Percentiles rank a stretch among this genome's conserved stretches.
phyloP scores from a whole-genome alignment of 2,888 invertebrate species.

The Leucania comma region DNA sequence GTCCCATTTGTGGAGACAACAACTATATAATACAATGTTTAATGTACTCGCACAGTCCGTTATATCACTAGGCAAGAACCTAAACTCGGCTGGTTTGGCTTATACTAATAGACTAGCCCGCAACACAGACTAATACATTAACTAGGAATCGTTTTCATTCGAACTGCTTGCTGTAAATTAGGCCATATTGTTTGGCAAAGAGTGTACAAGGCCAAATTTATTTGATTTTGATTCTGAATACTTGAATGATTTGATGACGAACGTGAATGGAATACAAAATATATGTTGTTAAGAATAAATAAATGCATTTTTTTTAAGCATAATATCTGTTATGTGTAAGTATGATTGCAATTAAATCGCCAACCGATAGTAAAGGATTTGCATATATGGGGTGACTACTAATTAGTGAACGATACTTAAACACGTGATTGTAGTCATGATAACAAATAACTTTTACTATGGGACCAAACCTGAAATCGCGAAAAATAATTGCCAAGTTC shows the following conservation, averaged over 20 bases:
- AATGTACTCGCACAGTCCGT: slow-evolving; percentile 5
- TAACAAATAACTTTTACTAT: too few species aligned
- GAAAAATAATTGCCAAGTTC: too few species aligned
- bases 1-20: slow-evolving; percentile 13
- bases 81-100: slow-evolving; percentile 15
- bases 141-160: slow-evolving; percentile 29
- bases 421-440: too few species aligned
- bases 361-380: neutral
- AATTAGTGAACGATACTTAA: too few species aligned
- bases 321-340: too few species aligned
- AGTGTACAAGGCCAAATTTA: slow-evolving; percentile 20
- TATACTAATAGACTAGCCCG: slow-evolving; percentile 27
- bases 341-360: too few species aligned
- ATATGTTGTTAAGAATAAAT: too few species aligned
- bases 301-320: too few species aligned
- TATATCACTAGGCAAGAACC: slow-evolving; percentile 27
- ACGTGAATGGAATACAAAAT: neutral
- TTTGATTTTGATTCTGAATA: slow-evolving; percentile 11
- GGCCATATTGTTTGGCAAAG: slow-evolving; percentile 18
- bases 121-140: slow-evolving; percentile 31
- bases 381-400: too few species aligned
- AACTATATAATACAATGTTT: slow-evolving; percentile 32
- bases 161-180: slow-evolving; percentile 7
- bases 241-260: neutral
- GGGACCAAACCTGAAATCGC: too few species aligned